phyloP scores from a whole-genome alignment of 2,113 vertebrate genomes.

The Xiphophorus couchianus region DNA sequence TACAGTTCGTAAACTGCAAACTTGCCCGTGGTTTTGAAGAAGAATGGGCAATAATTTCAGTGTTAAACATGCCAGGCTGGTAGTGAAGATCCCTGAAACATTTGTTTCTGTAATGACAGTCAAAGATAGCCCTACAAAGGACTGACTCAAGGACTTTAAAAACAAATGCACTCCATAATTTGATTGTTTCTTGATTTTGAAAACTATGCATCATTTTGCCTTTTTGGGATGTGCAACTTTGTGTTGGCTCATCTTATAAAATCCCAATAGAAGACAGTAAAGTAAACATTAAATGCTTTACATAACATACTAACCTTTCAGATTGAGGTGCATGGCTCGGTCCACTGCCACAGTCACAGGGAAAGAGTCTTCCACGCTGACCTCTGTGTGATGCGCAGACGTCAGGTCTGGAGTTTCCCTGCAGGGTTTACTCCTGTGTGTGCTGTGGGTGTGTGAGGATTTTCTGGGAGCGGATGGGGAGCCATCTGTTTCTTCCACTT shows the following conservation, averaged over 20 bases:
- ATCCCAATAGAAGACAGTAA: neutral
- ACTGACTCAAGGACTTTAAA: neutral
- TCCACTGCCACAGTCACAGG: conserved; percentile 87
- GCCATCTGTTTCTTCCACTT: conserved; percentile 31
- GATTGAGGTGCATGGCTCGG: conserved; percentile 91
- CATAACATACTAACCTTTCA: conserved; percentile 83
- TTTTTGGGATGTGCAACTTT: neutral
- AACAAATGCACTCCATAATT: neutral
- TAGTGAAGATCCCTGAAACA: neutral
- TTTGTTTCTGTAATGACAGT: neutral
- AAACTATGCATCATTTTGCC: too few species aligned
- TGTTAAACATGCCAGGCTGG: neutral
- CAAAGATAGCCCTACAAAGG: neutral
- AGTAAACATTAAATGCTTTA: neutral
- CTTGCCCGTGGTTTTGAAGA: neutral
- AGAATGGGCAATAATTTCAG: too few species aligned
- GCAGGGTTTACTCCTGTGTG: conserved; percentile 31
- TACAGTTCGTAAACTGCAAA: too few species aligned
- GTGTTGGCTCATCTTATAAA: neutral
- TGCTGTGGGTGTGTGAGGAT: conserved; percentile 31
- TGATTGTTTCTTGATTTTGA: too few species aligned
- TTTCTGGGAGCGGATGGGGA: conserved; percentile 20
- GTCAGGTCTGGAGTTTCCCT: conserved; percentile 21
- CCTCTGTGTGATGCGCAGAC: neutral
- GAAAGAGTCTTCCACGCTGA: conserved; percentile 80